Evolutionary conservation across 1,140 invertebrate species (phyloP).

Genomic region (Brachystomella parvula): DNA sequence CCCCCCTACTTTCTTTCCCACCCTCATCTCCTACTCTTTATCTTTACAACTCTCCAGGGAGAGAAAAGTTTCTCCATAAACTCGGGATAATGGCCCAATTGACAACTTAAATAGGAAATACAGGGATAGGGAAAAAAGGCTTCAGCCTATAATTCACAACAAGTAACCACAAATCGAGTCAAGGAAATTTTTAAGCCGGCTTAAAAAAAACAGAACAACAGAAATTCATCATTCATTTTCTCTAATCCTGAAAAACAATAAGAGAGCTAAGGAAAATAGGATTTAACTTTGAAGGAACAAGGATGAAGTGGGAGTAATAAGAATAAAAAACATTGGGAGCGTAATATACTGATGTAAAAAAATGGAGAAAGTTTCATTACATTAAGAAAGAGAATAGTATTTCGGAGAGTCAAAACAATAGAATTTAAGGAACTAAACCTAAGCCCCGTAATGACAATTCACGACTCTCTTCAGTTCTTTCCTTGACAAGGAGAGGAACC

Average conservation of each 20-base stretch:
- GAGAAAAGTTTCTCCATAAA: background rate
- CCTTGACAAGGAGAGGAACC: background rate
- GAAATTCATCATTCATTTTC: background rate
- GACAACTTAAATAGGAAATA: slow-evolving; percentile 19
- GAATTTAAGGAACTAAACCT: background rate
- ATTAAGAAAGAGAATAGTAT: slow-evolving; percentile 1
- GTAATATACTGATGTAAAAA: no score
- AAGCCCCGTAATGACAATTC: slow-evolving; percentile 6
- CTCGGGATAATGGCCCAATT: background rate
- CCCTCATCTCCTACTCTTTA: no score
- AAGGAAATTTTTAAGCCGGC: slow-evolving; percentile 10
- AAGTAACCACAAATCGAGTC: background rate
- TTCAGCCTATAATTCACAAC: background rate
- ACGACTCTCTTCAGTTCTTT: background rate
- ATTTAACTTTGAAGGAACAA: no score
- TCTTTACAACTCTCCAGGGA: no score
- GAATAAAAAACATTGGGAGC: no score
- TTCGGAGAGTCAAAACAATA: slow-evolving; percentile 1
- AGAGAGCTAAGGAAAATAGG: no score
- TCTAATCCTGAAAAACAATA: no score
- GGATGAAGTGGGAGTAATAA: no score
- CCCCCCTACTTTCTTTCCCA: no score
- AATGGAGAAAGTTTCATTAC: slow-evolving; percentile 1
- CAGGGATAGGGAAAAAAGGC: no score
- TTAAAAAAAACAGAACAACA: background rate